phyloP scores from a whole-genome alignment of 2,797 vertebrate species.

The Ataeniobius toweri region DNA sequence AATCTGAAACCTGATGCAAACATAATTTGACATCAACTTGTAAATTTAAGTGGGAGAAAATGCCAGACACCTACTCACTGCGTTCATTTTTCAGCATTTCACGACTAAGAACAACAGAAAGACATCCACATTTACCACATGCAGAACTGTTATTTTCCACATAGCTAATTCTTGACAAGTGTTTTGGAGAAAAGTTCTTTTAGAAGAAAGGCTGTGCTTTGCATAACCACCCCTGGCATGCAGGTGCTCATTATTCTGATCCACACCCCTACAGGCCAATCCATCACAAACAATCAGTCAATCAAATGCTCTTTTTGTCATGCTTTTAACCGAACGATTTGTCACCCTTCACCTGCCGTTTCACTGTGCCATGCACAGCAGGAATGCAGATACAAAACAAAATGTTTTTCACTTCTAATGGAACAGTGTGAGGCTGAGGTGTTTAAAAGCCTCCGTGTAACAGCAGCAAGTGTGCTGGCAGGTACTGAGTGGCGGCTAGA shows the following conservation, averaged over 20 bases:
- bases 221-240: constrained; percentile 38
- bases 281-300: constrained; percentile 74
- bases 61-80: neutral
- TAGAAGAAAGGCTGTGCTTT: constrained; percentile 35
- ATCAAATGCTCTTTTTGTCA: constrained; percentile 58
- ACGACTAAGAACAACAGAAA: neutral
- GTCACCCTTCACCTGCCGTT: constrained; percentile 59
- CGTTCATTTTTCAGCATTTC: neutral
- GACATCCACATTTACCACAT: constrained; percentile 4
- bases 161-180: constrained; percentile 45
- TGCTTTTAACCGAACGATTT: constrained; percentile 67
- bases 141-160: constrained; percentile 30
- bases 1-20: neutral
- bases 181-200: constrained; percentile 44
- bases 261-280: constrained; percentile 49
- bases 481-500: constrained; percentile 53
- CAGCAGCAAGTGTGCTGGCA: constrained; percentile 44
- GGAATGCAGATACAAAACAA: constrained; percentile 54
- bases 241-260: constrained; percentile 67
- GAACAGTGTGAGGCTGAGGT: constrained; percentile 47
- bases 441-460: constrained; percentile 60
- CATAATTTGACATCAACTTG: neutral
- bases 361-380: constrained; percentile 36
- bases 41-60: neutral
- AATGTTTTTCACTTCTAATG: constrained; percentile 55